Percentiles rank a stretch among this genome's conserved stretches.
These are phyloP conservation scores for Anniella stebbinsi DNA, from an alignment of 2,797 vertebrate species.

Conservation along the genomic window DNA sequence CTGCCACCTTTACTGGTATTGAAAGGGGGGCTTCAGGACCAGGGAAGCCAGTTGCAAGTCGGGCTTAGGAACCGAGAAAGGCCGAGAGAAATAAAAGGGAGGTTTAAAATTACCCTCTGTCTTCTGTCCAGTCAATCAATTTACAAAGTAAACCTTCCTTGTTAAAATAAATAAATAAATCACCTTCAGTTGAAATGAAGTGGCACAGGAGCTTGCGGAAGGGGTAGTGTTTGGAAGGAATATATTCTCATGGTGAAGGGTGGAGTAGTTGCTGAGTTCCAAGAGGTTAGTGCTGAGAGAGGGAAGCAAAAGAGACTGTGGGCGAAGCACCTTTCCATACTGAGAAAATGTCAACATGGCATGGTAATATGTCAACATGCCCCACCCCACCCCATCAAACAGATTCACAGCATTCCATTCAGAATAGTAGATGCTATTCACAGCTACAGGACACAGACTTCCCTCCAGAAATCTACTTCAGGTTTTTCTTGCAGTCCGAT, in stretches of 20 bases:
- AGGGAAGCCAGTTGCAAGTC: background rate
- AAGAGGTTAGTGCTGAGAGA: background rate
- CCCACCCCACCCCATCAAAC: background rate
- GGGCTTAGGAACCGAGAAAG: background rate
- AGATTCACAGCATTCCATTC: background rate
- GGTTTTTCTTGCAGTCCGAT: background rate
- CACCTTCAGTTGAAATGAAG: too few species aligned
- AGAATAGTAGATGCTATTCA: background rate
- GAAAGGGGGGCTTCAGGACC: too few species aligned
- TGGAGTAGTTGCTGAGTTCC: background rate
- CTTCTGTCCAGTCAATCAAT: background rate
- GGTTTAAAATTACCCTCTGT: background rate
- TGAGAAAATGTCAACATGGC: background rate
- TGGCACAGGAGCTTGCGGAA: too few species aligned
- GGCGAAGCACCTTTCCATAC: background rate
- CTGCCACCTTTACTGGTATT: background rate
- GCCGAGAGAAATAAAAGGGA: background rate
- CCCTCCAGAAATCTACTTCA: background rate
- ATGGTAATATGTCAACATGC: too few species aligned
- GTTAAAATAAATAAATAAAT: too few species aligned
- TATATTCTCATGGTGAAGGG: background rate
- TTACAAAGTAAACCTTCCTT: background rate
- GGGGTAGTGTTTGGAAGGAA: background rate
- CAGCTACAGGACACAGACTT: background rate
- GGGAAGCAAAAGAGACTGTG: background rate